phyloP scores from a whole-genome alignment of 2,888 invertebrate genomes.

The Metacarcinus magister region DNA sequence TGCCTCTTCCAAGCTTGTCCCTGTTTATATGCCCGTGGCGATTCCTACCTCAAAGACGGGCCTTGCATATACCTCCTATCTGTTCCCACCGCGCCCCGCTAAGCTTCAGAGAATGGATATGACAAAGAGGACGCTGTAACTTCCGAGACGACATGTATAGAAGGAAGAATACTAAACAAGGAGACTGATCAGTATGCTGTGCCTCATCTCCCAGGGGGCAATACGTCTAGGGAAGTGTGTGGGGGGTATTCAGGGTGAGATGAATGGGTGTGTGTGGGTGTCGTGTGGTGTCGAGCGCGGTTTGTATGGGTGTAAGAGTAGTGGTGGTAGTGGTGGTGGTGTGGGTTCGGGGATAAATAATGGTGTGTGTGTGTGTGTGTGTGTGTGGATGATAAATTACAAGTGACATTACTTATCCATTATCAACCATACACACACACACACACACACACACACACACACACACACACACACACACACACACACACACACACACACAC shows the following conservation, averaged over 20 bases:
- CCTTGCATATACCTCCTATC: neutral
- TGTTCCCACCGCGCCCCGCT: neutral
- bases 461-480: no score
- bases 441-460: no score
- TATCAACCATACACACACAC: neutral
- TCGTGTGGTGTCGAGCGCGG: neutral
- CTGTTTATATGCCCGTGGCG: neutral
- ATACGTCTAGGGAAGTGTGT: neutral
- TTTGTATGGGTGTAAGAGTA: neutral
- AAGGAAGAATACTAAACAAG: neutral
- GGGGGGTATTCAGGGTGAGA: no score
- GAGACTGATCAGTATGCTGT: neutral
- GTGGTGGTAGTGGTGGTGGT: neutral
- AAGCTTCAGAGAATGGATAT: neutral
- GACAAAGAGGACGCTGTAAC: neutral
- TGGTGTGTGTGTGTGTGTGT: conserved; percentile 35
- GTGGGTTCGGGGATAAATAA: neutral
- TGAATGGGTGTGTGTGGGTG: conserved; percentile 14
- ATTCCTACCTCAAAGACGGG: neutral
- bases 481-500: conserved; percentile 26
- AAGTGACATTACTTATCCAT: neutral
- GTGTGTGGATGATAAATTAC: conserved; percentile 15
- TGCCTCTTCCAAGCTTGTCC: neutral
- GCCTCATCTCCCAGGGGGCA: neutral
- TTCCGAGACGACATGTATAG: neutral